Evolutionary conservation across 2,797 vertebrate species (phyloP).

Genomic region (Ispidina lecontei): DNA sequence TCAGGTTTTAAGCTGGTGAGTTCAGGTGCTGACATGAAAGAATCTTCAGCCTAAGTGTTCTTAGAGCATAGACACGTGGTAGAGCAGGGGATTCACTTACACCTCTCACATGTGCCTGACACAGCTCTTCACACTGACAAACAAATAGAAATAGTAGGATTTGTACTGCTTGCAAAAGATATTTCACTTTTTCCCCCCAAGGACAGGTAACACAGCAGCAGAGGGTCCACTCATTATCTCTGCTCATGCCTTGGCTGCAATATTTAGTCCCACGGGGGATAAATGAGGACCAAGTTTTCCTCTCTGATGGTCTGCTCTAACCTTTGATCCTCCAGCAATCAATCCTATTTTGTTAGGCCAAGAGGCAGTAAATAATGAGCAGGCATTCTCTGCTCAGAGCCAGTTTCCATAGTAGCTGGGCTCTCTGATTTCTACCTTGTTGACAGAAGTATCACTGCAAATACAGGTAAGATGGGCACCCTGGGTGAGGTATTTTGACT

Average conservation of each 20-base stretch:
- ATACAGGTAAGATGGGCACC: neutral
- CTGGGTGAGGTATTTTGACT: neutral
- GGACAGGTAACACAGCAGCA: neutral
- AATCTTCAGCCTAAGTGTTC: neutral
- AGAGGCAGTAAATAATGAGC: neutral
- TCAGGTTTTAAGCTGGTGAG: neutral
- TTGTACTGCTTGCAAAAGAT: neutral
- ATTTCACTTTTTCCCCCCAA: neutral
- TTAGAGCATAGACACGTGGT: fast-evolving
- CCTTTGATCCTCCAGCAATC: neutral
- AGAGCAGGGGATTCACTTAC: neutral
- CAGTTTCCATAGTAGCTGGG: neutral
- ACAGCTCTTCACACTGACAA: neutral
- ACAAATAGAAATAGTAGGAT: neutral
- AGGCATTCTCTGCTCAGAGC: neutral
- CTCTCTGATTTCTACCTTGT: neutral
- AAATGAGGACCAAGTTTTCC: neutral
- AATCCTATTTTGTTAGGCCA: neutral
- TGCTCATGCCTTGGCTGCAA: neutral
- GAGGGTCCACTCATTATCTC: neutral
- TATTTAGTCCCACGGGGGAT: neutral
- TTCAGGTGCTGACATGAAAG: fast-evolving
- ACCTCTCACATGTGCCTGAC: neutral
- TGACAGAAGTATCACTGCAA: neutral
- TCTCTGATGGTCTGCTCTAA: neutral